These are phyloP conservation scores for Leptothorax acervorum DNA, from an alignment of 2,888 invertebrate species.

Conservation along the genomic window DNA sequence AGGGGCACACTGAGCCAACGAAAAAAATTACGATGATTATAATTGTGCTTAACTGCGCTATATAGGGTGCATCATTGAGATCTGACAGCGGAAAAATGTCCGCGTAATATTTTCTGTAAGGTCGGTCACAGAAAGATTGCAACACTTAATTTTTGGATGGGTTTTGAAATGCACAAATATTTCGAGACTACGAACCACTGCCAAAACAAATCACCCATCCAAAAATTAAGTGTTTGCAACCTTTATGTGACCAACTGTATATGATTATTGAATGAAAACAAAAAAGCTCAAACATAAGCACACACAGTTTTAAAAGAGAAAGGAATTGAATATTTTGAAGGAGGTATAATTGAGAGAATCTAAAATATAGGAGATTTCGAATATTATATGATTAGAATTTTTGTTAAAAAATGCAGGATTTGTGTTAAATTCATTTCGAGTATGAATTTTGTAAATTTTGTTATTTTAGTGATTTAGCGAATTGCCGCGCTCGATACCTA, in stretches of 20 bases:
- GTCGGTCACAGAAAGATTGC: too few relatives aligned
- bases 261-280: background rate
- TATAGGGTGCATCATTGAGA: background rate
- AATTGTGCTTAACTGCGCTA: background rate
- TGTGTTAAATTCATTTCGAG: background rate
- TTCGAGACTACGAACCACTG: too few relatives aligned
- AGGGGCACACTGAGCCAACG: background rate
- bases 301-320: background rate
- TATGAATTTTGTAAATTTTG: background rate
- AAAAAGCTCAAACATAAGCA: background rate
- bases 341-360: background rate
- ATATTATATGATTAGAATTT: background rate
- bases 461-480: background rate
- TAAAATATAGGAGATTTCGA: background rate
- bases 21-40: conserved; percentile 11
- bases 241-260: background rate
- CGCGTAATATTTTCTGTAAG: background rate
- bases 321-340: background rate
- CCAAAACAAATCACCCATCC: too few relatives aligned
- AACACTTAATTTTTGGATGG: too few relatives aligned
- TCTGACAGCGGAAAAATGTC: background rate
- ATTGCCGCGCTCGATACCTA: background rate
- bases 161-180: too few relatives aligned
- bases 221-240: too few relatives aligned
- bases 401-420: background rate